A percentile compares a stretch with the other conserved stretches of the same genome.
These are phyloP conservation scores for Coelopa frigida DNA, from an alignment of 1,140 invertebrate genomes.

Conservation along the genomic window DNA sequence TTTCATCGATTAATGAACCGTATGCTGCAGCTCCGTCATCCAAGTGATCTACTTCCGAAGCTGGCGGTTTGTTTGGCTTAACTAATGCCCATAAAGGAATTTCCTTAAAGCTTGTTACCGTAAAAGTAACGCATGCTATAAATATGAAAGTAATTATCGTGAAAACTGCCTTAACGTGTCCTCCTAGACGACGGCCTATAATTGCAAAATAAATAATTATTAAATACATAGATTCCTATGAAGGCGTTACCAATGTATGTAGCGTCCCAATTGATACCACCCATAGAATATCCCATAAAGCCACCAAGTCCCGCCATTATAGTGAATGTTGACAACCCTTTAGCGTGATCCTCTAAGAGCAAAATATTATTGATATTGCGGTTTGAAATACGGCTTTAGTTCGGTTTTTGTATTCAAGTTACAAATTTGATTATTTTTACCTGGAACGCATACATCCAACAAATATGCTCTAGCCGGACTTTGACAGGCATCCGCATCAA, in stretches of 20 bases:
- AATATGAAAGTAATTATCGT: slow-evolving; percentile 83
- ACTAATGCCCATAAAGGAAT: slow-evolving; percentile 62
- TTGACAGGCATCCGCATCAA: slow-evolving; percentile 93
- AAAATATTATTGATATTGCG: not conserved
- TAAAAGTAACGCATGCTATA: slow-evolving; percentile 68
- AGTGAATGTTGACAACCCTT: slow-evolving; percentile 89
- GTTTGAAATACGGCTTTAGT: not conserved
- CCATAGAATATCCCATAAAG: slow-evolving; percentile 85
- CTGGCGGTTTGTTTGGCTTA: slow-evolving; percentile 11
- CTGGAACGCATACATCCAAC: slow-evolving; percentile 82
- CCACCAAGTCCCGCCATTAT: slow-evolving; percentile 94
- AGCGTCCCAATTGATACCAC: slow-evolving; percentile 88
- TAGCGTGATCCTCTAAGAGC: slow-evolving; percentile 77
- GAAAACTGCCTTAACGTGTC: slow-evolving; percentile 86
- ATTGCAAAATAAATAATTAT: not conserved
- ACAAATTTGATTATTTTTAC: slow-evolving; percentile 41
- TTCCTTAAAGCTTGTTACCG: slow-evolving; percentile 81
- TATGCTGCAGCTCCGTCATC: slow-evolving; percentile 16
- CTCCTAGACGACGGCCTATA: slow-evolving; percentile 57
- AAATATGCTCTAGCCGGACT: slow-evolving; percentile 88
- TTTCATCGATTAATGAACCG: no score
- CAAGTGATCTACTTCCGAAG: slow-evolving; percentile 14
- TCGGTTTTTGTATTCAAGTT: not conserved
- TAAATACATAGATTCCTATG: slow-evolving; percentile 1
- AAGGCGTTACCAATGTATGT: slow-evolving; percentile 62